Evolutionary conservation across 2,888 invertebrate species (phyloP), one percentile per base, ranked within the genome.

Genomic region (Ametastegia equiseti): DNA sequence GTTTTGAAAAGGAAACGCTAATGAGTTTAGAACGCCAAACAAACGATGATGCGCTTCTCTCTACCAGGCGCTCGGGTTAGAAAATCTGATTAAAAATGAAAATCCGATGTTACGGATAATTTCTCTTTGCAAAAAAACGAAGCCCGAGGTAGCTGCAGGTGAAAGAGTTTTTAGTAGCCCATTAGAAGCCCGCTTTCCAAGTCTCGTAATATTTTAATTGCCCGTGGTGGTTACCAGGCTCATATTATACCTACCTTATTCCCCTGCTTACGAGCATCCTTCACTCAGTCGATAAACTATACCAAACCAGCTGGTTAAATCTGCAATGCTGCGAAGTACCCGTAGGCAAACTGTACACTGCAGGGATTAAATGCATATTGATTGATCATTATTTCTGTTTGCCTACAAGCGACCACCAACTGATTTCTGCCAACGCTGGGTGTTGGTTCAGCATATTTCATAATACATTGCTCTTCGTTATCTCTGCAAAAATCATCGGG

Each of bases 141-240:
- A 30, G 47, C 27, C 27, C 15, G 19, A 42, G 47, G n/a, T 7
- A n/a, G 9, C 27, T 71, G 19, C 19, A 54, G 15, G 63, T 42
- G 60, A 42, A 60, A 57, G 27, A 57, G 42, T 78, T 78, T 75
- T 78, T 30, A 63, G 45, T 78, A 63, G 42, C 19, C 60, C 30
- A 45, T 63, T 30, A 78, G 39, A 39, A 57, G 36, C 39, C 39
- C 27, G 54, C 57, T 3, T 54, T 47, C 30, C 77, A 57, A 23
- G 57, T 57, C 33, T 33, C 19, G 57, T 77, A 57, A 57, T 77
- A 77, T 77, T 77, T 78, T 78, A 78, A 78, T 78, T 78, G 30
- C 57, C n/a, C 45, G 39, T 50, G 60, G 60, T 54, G 75, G 75
- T 39, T 78, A 45, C 11, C 27, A 27, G 30, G 45, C 23, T 75